Evolutionary conservation across 2,797 vertebrate species (phyloP).

Genomic region (Ctenopoma multispine): DNA sequence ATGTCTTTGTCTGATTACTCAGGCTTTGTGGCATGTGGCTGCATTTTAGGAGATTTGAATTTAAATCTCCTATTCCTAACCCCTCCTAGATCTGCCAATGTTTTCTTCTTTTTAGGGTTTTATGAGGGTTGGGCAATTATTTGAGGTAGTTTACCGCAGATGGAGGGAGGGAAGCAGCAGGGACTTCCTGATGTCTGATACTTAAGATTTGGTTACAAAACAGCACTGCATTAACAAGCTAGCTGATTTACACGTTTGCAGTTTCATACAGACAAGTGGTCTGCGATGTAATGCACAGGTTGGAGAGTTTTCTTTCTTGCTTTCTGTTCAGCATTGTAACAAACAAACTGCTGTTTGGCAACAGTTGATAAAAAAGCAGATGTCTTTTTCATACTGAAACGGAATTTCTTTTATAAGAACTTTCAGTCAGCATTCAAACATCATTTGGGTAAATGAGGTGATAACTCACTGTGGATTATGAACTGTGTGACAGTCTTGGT

Average conservation of each 20-base stretch:
- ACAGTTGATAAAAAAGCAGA: constrained; percentile 13
- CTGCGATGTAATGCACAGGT: constrained; percentile 7
- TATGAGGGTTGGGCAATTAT: constrained; percentile 18
- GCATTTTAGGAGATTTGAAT: constrained; percentile 45
- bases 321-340: not conserved
- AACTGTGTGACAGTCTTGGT: not conserved
- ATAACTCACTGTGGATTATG: constrained; percentile 1
- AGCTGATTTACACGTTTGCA: constrained; percentile 13
- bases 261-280: not conserved
- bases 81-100: constrained; percentile 18
- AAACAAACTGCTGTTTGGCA: constrained; percentile 9
- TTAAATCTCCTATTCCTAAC: constrained; percentile 27
- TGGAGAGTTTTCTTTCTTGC: not conserved
- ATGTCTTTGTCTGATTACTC: constrained; percentile 52
- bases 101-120: constrained; percentile 11
- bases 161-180: not conserved
- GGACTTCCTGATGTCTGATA: constrained; percentile 7
- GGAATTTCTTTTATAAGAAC: not conserved
- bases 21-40: constrained; percentile 36
- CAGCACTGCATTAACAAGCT: not conserved
- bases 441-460: not conserved
- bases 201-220: constrained; percentile 15
- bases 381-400: constrained; percentile 11
- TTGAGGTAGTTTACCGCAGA: constrained; percentile 20
- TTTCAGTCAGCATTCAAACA: not conserved